Evolutionary conservation across 2,888 invertebrate species (phyloP), one percentile per base, ranked within the genome.

Genomic region (Girardia tigrina): DNA sequence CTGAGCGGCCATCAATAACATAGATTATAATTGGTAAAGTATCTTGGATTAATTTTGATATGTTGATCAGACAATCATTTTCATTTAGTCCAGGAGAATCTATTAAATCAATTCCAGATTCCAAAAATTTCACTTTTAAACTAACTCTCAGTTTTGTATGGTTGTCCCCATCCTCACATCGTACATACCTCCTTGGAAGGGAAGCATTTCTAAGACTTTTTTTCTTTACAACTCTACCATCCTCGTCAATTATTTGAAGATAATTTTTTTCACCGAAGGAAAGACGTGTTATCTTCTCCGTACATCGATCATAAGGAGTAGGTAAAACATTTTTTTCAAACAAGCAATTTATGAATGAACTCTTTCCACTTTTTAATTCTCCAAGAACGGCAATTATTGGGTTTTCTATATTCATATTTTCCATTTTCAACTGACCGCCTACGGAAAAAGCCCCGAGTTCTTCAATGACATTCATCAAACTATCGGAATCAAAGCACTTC

Each of bases 51-150:
- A 75, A 23, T 4, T 72, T 27, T n/a, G 72, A 28, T 2, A 75
- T 23, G 14, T 28, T 8, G 6, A 26, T n/a, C n/a, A 75, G 75
- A 26, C n/a, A 23, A 26, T 28, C 20, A 20, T n/a, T 29, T 12
- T 75, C 71, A 27, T 75, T 26, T 1, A 27, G 28, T 4, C 75
- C 75, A 26, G 75, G 27, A 1, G 71, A 73, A 75, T 75, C 75
- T 6, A 71, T 71, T 16, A 75, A n/a, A 72, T 75, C 75, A 28
- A 75, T 72, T 26, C 75, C 75, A 4, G 14, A 29, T 71, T 71
- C 23, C 6, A 75, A 29, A 28, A 75, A 75, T 28, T 27, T 20
- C 4, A 20, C 23, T 27, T 26, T 26, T 26, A 73, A n/a, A 28
- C 71, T 71, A 27, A 28, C 27, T 4, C 28, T 26, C 8, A 75